phyloP scores from a whole-genome alignment of 2,888 invertebrate species.

The Halictus ligatus region DNA sequence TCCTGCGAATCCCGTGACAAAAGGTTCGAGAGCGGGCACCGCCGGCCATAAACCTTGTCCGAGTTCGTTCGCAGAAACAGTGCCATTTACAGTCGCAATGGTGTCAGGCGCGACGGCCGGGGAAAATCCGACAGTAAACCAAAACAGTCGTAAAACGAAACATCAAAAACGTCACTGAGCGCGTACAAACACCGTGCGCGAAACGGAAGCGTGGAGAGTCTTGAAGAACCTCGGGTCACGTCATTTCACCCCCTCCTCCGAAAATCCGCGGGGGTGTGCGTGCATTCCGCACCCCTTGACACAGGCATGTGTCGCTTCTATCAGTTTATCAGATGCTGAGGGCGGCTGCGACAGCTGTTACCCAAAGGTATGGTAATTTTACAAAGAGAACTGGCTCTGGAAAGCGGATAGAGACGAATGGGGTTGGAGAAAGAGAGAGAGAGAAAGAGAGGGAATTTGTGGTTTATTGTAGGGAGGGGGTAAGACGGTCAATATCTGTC shows the following conservation, averaged over 20 bases:
- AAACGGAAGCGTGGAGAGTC: constrained; percentile 65
- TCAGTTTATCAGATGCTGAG: constrained; percentile 82
- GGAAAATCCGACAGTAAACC: constrained; percentile 66
- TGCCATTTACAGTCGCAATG: constrained; percentile 50
- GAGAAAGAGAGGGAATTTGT: not conserved
- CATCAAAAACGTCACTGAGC: constrained; percentile 27
- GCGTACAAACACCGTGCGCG: constrained; percentile 67
- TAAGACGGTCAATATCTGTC: constrained; percentile 81
- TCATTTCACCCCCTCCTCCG: constrained; percentile 40
- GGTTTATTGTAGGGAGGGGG: constrained; percentile 38
- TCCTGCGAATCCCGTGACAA: constrained; percentile 23
- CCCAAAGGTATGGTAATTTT: constrained; percentile 81
- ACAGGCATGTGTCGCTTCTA: constrained; percentile 77
- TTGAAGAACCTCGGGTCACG: not conserved
- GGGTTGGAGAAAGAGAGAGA: not conserved
- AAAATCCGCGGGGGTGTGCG: constrained; percentile 12
- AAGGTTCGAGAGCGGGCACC: constrained; percentile 21
- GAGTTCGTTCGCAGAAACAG: constrained; percentile 25
- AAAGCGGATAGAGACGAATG: constrained; percentile 15
- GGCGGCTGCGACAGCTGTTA: constrained; percentile 80
- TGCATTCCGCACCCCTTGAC: constrained; percentile 26
- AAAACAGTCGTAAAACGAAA: constrained; percentile 68
- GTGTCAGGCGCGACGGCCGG: constrained; percentile 5
- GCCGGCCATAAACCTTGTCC: constrained; percentile 28
- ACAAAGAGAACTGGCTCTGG: constrained; percentile 50